Evolutionary conservation across 2,113 vertebrate species (phyloP).

Genomic region (Syngnathus floridae): DNA sequence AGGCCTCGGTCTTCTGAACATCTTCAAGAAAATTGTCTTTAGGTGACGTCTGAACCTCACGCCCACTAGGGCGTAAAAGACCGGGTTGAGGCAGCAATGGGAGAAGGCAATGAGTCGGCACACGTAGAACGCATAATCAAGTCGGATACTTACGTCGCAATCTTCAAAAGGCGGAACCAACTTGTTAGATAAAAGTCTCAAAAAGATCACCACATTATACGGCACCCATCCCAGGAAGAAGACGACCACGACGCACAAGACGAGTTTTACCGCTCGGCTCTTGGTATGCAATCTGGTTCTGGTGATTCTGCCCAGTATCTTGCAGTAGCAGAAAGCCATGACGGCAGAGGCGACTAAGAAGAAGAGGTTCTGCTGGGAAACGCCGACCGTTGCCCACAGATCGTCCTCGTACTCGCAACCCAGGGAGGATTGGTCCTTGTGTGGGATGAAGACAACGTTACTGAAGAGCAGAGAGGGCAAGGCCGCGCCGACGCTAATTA

Average conservation of each 20-base stretch:
- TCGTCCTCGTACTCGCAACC: constrained; percentile 57
- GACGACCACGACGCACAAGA: constrained; percentile 75
- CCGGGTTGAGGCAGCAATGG: constrained; percentile 88
- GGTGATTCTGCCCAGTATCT: constrained; percentile 74
- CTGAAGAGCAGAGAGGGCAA: constrained; percentile 71
- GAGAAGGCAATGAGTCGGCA: constrained; percentile 80
- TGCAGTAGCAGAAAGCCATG: constrained; percentile 77
- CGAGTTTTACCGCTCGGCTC: constrained; percentile 79
- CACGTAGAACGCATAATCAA: constrained; percentile 67
- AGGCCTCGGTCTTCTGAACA: constrained; percentile 30
- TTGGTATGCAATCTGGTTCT: constrained; percentile 68
- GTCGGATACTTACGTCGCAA: constrained; percentile 53
- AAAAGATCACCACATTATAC: constrained; percentile 80
- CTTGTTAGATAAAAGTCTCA: constrained; percentile 56
- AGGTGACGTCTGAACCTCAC: constrained; percentile 85
- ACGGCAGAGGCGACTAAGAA: constrained; percentile 75
- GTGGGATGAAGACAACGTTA: constrained; percentile 11
- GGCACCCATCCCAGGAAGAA: constrained; percentile 89
- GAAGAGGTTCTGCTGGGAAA: constrained; percentile 61
- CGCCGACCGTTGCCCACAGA: constrained; percentile 36
- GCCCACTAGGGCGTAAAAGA: constrained; percentile 86
- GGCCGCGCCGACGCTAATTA: constrained; percentile 67
- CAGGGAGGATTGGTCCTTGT: neutral
- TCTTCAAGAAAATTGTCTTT: constrained; percentile 49
- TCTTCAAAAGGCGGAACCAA: neutral